A percentile compares a stretch with the other conserved stretches of the same genome.
Evolutionary conservation across 2,888 invertebrate genomes (phyloP).

Genomic region (Blastobasis lacticolella): DNA sequence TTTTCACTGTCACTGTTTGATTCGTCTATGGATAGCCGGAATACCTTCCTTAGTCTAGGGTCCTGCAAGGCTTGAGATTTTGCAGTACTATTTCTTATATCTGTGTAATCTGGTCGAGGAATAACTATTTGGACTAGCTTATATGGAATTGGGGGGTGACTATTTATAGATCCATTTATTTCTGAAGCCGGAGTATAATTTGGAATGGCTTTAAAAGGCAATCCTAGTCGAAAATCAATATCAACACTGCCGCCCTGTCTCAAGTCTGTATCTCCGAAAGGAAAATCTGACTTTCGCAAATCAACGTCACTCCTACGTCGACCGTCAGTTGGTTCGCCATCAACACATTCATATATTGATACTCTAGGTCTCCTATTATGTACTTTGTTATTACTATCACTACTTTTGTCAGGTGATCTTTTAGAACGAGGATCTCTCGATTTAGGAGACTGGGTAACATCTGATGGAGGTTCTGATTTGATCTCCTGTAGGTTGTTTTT

Average conservation of each 20-base stretch:
- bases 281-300: slow-evolving; percentile 68
- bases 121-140: slow-evolving; percentile 77
- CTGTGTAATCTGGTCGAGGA: slow-evolving; percentile 83
- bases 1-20: slow-evolving; percentile 76
- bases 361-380: slow-evolving; percentile 47
- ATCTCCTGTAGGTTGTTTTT: slow-evolving; percentile 61
- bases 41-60: slow-evolving; percentile 84
- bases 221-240: slow-evolving; percentile 81
- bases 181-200: slow-evolving; percentile 89
- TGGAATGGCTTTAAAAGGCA: slow-evolving; percentile 87
- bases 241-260: slow-evolving; percentile 75
- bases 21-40: slow-evolving; percentile 78
- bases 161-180: slow-evolving; percentile 87
- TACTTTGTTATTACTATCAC: slow-evolving; percentile 28
- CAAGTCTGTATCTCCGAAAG: slow-evolving; percentile 80
- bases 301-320: slow-evolving; percentile 67
- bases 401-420: slow-evolving; percentile 51
- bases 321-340: slow-evolving; percentile 68
- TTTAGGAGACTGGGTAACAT: slow-evolving; percentile 36
- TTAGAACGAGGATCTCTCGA: slow-evolving; percentile 57
- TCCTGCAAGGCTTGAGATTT: slow-evolving; percentile 83
- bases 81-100: slow-evolving; percentile 80
- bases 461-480: slow-evolving; percentile 31
- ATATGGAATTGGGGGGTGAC: slow-evolving; percentile 84
- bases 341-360: slow-evolving; percentile 76